phyloP scores from a whole-genome alignment of 23 tunicate species.

The Pegea sp. region DNA sequence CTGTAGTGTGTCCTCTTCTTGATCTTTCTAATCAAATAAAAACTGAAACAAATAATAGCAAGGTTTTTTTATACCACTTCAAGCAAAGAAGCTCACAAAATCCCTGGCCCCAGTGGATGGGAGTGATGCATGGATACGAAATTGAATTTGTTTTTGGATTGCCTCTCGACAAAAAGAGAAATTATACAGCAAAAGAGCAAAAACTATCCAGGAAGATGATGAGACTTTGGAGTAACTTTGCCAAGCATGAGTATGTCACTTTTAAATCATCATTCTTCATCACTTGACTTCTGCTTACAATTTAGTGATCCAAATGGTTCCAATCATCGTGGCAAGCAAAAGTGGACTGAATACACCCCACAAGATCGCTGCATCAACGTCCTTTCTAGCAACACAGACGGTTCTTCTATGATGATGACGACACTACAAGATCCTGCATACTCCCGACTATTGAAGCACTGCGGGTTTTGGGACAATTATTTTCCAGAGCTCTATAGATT shows the following conservation, averaged over 20 bases:
- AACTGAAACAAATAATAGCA: not conserved
- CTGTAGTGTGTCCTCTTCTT: conserved; percentile 56
- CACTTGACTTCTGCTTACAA: not conserved
- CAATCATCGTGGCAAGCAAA: not conserved
- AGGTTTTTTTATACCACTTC: conserved; percentile 37
- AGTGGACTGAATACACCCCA: not conserved
- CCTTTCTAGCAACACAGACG: not conserved
- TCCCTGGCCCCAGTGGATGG: conserved; percentile 97
- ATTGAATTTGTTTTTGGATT: conserved; percentile 69
- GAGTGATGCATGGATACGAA: conserved; percentile 90
- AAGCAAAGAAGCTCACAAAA: conserved; percentile 42
- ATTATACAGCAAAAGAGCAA: conserved; percentile 19
- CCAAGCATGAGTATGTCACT: conserved; percentile 58
- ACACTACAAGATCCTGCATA: not conserved
- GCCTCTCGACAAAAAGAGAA: conserved; percentile 18
- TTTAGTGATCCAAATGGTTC: not conserved
- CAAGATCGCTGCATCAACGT: not conserved
- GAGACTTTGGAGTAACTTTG: conserved; percentile 70
- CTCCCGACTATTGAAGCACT: not conserved
- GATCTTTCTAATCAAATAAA: not conserved
- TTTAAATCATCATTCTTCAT: no score
- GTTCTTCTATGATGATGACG: not conserved
- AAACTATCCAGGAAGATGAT: conserved; percentile 26
- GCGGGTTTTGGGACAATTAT: not conserved
- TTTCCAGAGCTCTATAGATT: no score